Evolutionary conservation across 1,140 invertebrate species (phyloP), one percentile per base, ranked within the genome.

Genomic region (Eriosoma lanigerum): DNA sequence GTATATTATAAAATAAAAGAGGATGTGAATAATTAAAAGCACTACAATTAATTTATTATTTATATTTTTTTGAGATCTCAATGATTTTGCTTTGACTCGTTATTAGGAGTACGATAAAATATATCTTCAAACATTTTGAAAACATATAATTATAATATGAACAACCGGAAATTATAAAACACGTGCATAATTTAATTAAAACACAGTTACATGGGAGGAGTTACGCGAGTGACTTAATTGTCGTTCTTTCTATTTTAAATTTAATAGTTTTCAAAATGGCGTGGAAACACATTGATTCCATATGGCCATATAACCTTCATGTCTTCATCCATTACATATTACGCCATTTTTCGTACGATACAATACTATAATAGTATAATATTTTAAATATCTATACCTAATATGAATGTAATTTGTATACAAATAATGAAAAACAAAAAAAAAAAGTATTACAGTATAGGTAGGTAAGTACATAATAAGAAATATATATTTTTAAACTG

Each of bases 201-300:
- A 46, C 64, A 68, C 21, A 46, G 38, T 68, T 46, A 24, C n/a
- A 46, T 32, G 64, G 64, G 64, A 68, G 64, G 32, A 46, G 64
- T 68, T 68, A 12, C n/a, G 12, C 38, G 64, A 68, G 38, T 46
- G 38, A 68, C 64, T 24, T 66, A 66, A 68, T 68, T 68, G 46
- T 68, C n/a, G n/a, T 68, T 68, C 10, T n/a, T 46, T 68, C 32
- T 19, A 32, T 46, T 46, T 68, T 19, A 68, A 68, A 46, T 46
- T 68, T 68, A 68, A 46, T 68, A 68, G 38, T 68, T 68, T 68
- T 68, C 64, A 46, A 68, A 68, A 68, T 46, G 38, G 32, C n/a
- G 64, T 68, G n/a, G 64, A 46, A 68, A 38, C 62, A 64, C 29
- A 29, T 32, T 3, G 60, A 62, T 17, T 24, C 29, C 5, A 15